A percentile compares a stretch with the other conserved stretches of the same genome.
Conservation (phyloP, 2,113 vertebrate genomes). For the Sprattus sprattus region DNA sequence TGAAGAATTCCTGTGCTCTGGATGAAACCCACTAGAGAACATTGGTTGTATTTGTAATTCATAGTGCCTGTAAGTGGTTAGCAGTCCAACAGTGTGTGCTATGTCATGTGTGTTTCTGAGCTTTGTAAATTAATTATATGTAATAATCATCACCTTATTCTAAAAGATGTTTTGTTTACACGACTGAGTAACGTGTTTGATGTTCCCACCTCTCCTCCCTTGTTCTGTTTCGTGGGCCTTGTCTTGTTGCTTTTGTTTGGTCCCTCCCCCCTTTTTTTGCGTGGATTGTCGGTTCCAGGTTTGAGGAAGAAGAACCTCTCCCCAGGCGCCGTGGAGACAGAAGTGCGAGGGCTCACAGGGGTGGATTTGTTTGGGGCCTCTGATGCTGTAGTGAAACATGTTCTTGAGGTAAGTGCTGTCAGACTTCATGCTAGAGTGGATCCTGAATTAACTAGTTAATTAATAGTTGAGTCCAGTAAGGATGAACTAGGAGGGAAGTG, state of each 20-base stretch:
- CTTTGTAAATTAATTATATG: background rate
- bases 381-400: conserved; percentile 93
- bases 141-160: background rate
- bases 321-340: conserved; percentile 88
- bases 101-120: background rate
- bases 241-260: conserved; percentile 57
- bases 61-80: conserved; percentile 51
- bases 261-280: conserved; percentile 52
- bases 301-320: conserved; percentile 96
- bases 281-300: conserved; percentile 74
- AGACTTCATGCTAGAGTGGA: background rate
- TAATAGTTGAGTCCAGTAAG: too few species aligned
- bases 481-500: background rate
- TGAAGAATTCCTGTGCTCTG: background rate
- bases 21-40: background rate
- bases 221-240: conserved; percentile 35
- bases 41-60: conserved; percentile 55
- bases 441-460: too few species aligned
- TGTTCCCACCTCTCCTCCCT: conserved; percentile 27
- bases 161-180: background rate
- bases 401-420: conserved; percentile 82
- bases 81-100: conserved; percentile 53
- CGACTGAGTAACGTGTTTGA: conserved; percentile 17
- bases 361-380: conserved; percentile 93
- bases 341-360: conserved; percentile 88